These are phyloP conservation scores for Ciconia boyciana DNA, from an alignment of 2,113 vertebrate genomes.

Conservation along the genomic window DNA sequence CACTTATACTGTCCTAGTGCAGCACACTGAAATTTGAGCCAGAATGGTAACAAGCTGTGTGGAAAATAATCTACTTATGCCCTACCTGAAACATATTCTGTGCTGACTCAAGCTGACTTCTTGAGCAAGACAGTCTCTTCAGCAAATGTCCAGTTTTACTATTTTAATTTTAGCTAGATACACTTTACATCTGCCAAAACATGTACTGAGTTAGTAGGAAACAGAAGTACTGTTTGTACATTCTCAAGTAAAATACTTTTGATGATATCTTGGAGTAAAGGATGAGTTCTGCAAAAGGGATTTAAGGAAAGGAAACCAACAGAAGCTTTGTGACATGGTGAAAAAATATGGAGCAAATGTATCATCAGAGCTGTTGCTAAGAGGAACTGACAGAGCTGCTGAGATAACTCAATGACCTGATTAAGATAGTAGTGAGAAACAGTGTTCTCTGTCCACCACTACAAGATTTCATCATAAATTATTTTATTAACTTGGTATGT, in stretches of 20 bases:
- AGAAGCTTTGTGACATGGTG: background rate
- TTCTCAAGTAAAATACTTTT: background rate
- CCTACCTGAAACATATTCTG: background rate
- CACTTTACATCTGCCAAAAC: background rate
- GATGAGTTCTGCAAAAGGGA: background rate
- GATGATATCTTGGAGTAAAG: background rate
- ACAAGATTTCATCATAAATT: background rate
- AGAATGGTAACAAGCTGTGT: background rate
- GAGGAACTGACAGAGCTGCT: constrained; percentile 16
- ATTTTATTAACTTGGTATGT: background rate
- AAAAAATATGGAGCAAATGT: constrained; percentile 11
- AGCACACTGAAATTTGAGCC: background rate
- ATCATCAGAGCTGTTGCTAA: background rate
- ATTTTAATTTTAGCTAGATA: background rate
- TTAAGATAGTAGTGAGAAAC: background rate
- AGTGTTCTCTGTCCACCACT: background rate
- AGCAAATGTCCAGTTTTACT: background rate
- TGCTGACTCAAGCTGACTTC: constrained; percentile 3
- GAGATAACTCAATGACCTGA: constrained; percentile 19
- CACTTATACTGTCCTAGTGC: background rate
- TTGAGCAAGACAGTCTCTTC: background rate
- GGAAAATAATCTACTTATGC: background rate
- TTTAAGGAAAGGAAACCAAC: background rate
- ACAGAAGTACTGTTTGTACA: background rate
- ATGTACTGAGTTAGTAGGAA: background rate